Conservation (phyloP, 2,797 vertebrate species). For the Smutsia temminckii region DNA sequence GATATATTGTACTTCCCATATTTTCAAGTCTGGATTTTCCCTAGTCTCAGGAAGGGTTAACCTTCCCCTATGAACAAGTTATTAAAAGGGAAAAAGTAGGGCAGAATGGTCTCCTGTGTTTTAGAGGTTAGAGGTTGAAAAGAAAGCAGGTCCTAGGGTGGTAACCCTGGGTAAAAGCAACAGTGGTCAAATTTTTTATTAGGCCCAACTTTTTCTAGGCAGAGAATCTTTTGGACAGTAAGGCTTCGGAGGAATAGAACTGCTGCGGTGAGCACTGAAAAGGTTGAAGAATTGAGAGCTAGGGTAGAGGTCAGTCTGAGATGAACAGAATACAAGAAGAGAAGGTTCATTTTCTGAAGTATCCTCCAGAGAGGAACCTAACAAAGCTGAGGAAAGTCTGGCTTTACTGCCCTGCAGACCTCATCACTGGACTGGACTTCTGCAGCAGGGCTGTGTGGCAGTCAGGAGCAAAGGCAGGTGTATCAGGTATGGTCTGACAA, state of each 20-base stretch:
- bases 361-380: not conserved
- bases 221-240: not conserved
- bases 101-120: not conserved
- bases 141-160: not conserved
- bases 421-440: not conserved
- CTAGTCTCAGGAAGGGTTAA: not conserved
- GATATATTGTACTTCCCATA: not conserved
- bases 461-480: not conserved
- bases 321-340: not conserved
- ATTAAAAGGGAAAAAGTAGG: not conserved
- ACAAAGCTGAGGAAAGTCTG: not conserved
- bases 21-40: not conserved
- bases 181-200: not conserved
- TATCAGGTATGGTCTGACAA: not conserved
- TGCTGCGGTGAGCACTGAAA: fast-evolving
- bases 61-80: not conserved
- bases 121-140: not conserved
- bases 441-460: not conserved
- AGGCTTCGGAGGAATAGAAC: not conserved
- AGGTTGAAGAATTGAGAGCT: not conserved
- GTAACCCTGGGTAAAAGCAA: not conserved
- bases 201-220: not conserved
- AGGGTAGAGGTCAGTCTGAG: not conserved
- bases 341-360: not conserved
- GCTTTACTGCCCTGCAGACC: not conserved